Base-by-base conservation (phyloP, 37 sponge, comb jelly and placozoan species). In the Oscarella lobularis region DNA sequence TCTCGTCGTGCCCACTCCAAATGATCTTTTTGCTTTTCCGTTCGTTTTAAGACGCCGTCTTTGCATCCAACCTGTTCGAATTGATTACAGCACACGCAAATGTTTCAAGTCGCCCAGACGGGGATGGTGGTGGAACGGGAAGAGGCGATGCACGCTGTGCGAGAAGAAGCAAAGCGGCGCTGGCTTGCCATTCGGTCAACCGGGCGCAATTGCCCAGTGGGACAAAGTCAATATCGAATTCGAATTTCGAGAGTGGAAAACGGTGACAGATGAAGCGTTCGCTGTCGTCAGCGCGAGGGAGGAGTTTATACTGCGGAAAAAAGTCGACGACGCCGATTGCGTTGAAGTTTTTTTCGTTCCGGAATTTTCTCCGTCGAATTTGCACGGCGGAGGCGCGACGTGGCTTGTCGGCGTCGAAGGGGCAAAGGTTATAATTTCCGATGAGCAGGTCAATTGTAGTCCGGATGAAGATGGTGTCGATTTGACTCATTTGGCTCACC, bases 331-430 rank as follows among this genome's bases (percentile, higher is more conserved):
- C 60, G 9, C 60, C 20, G 60, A 48, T 48, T 48, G 60, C 20
- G 20, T 48, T 48, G 60, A 48, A 48, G 60, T 48, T 9, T 48
- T 48, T 48, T 48, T 48, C 20, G 20, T 48, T 48, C 9, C 9
- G 20, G 20, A 20, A 20, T 48, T 48, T 48, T 27, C 14, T 48
- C 60, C 60, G 60, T 48, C 60, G 60, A 48, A 20, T 48, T 9
- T 20, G 60, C 60, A 48, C 60, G 60, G 60, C 60, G 60, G 60
- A 9, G 60, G 60, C 60, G 60, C 60, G 14, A 48, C 60, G 60
- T 48, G 60, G 60, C 20, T 9, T 9, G 20, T 20, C 14, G 60
- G 60, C 14, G 20, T 20, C 14, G 60, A 9, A 9, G 60, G 60
- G 9, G 60, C 60, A 48, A 48, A 48, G 60, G 60, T 48, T 9